A percentile compares a stretch with the other conserved stretches of the same genome.
phyloP scores from a whole-genome alignment of 2,888 invertebrate species.

The Orthonychiurus folsomi region DNA sequence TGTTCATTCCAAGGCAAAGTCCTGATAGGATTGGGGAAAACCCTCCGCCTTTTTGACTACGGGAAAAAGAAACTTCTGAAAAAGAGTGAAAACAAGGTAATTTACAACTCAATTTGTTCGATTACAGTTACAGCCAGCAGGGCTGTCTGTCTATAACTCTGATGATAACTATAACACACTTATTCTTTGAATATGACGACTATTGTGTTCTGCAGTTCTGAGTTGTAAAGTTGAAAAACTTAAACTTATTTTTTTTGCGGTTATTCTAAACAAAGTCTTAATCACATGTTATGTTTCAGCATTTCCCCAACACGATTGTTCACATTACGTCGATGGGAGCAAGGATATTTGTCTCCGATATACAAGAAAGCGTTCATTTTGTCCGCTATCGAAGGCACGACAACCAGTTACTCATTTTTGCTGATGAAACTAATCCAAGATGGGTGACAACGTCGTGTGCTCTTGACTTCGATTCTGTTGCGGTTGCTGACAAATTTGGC shows the following conservation, averaged over 20 bases:
- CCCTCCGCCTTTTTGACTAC: slow-evolving; percentile 87
- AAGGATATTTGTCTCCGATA: slow-evolving; percentile 87
- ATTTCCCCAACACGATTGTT: slow-evolving; percentile 89
- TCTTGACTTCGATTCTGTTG: slow-evolving; percentile 92
- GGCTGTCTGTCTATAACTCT: slow-evolving; percentile 6
- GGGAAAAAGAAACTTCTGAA: slow-evolving; percentile 91
- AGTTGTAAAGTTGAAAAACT: slow-evolving; percentile 12
- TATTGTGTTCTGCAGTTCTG: slow-evolving; percentile 38
- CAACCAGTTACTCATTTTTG: slow-evolving; percentile 95
- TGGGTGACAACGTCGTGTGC: slow-evolving; percentile 90
- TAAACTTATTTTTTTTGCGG: background rate
- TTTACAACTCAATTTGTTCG: slow-evolving; percentile 17
- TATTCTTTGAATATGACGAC: slow-evolving; percentile 22
- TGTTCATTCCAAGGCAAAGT: slow-evolving; percentile 85
- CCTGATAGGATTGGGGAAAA: slow-evolving; percentile 83
- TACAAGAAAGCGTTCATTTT: slow-evolving; percentile 94
- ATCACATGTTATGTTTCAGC: slow-evolving; percentile 48
- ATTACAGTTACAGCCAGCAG: too few species aligned
- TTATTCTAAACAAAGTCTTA: background rate
- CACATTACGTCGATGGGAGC: slow-evolving; percentile 90
- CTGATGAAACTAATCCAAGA: slow-evolving; percentile 93
- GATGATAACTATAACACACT: slow-evolving; percentile 21
- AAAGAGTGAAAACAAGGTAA: slow-evolving; percentile 91
- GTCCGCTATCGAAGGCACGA: slow-evolving; percentile 88
- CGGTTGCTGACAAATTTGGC: slow-evolving; percentile 95